Evolutionary conservation across 1,140 invertebrate species (phyloP), one percentile per base, ranked within the genome.

Genomic region (Steinernema khuongi): DNA sequence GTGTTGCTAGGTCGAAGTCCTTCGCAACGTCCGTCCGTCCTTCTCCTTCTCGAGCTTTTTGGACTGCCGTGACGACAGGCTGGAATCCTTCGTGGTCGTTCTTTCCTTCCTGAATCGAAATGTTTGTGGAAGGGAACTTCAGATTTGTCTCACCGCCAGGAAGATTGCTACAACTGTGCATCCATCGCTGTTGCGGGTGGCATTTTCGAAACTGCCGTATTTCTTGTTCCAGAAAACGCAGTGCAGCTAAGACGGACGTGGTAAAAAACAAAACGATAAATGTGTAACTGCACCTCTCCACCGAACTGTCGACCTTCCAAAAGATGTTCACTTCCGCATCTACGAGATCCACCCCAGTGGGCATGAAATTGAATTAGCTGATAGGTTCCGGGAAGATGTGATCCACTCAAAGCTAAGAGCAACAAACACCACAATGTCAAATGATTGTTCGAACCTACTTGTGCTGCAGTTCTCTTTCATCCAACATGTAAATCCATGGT

Each of bases 311-410:
- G 50, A 14, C 50, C 50, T 4, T 60, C 50, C 4, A 60, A 22
- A 11, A 60, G 50, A 60, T 60, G 50, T 22, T 60, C 50, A 22
- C 50, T 60, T 14, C 50, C 50, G 26, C 50, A 60, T 22, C 26
- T 60, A 4, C 50, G 50, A 17, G 7, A n/a, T 11, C 19, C 2
- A 26, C 50, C 50, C 50, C 50, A 60, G 19, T 60, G 50, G 7
- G 50, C 50, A 60, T 60, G 50, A 22, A 60, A 60, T 60, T 60
- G 50, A 26, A 60, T 7, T n/a, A 60, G 50, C 50, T 60, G 50
- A 22, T 60, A 60, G 19, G 19, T 4, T 7, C 50, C 50, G 11
- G 14, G 14, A 22, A 60, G 50, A 60, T 60, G 50, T 7, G 11
- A n/a, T 7, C 50, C 50, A 22, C 26, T 60, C 4, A 60, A 17